phyloP scores from a whole-genome alignment of 2,888 invertebrate species.

The Pandemis cinnamomeana region DNA sequence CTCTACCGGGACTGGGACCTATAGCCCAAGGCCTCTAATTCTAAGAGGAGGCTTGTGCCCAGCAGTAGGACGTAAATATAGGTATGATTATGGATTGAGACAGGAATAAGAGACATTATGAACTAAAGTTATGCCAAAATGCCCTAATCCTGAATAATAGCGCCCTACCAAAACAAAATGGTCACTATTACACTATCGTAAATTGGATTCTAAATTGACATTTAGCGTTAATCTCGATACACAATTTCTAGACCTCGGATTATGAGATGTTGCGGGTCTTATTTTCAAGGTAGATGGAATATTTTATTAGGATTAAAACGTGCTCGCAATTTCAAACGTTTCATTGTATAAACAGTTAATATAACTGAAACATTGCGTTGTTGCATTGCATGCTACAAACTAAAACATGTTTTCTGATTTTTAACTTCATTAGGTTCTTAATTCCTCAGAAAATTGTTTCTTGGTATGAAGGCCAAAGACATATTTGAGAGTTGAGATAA shows the following conservation, averaged over 20 bases:
- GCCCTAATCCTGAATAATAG: constrained; percentile 16
- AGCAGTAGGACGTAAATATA: too few relatives aligned
- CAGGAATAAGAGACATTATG: constrained; percentile 9
- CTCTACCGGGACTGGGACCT: too few relatives aligned
- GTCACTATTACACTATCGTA: constrained; percentile 18
- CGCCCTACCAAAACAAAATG: constrained; percentile 22
- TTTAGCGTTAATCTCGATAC: constrained; percentile 31
- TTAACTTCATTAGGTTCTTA: background rate
- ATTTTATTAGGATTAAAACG: constrained; percentile 26
- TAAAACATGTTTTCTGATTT: background rate
- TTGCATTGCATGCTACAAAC: background rate
- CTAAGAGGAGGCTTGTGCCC: too few relatives aligned
- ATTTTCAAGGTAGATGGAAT: constrained; percentile 17
- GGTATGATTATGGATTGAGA: too few relatives aligned
- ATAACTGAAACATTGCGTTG: too few relatives aligned
- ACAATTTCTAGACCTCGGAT: constrained; percentile 25
- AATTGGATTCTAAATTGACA: constrained; percentile 27
- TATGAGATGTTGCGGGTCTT: constrained; percentile 25
- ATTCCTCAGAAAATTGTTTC: too few relatives aligned
- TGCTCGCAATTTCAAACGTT: constrained; percentile 6
- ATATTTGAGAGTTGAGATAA: too few relatives aligned
- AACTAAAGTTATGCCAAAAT: constrained; percentile 14
- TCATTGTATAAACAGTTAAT: background rate
- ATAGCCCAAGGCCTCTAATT: too few relatives aligned
- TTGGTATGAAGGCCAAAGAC: too few relatives aligned